Evolutionary conservation across 2,113 vertebrate species (phyloP).

Genomic region (Sigmodon hispidus): DNA sequence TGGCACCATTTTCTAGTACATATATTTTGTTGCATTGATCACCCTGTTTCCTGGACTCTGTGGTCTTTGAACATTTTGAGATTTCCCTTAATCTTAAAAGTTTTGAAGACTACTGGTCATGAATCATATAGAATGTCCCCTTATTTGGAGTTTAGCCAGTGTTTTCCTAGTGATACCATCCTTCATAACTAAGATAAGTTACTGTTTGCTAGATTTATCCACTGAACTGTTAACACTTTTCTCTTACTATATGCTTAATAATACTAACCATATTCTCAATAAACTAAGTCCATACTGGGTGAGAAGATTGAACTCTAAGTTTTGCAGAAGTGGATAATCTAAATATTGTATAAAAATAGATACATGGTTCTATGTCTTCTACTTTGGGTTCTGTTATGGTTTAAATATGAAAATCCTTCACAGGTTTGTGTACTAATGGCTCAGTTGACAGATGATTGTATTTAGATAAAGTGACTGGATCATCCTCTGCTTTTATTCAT

Average conservation of each 20-base stretch:
- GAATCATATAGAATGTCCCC: not conserved
- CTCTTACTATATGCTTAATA: not conserved
- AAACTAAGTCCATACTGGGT: not conserved
- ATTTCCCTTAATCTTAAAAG: not conserved
- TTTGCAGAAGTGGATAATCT: not conserved
- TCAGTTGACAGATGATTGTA: not conserved
- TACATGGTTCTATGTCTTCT: not conserved
- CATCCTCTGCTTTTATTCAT: not conserved
- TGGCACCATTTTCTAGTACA: not conserved
- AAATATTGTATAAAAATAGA: not conserved
- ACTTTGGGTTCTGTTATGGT: not conserved
- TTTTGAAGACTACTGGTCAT: not conserved
- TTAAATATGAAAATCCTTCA: not conserved
- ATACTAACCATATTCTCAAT: not conserved
- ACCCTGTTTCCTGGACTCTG: not conserved
- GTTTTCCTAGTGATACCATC: not conserved
- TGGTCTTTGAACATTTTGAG: constrained; percentile 19
- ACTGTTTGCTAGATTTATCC: not conserved
- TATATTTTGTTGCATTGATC: not conserved
- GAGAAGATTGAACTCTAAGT: not conserved
- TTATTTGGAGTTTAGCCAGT: not conserved
- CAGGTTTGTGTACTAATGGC: not conserved
- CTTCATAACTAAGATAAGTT: not conserved
- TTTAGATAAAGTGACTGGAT: not conserved
- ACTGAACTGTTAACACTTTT: not conserved